Percentiles rank a stretch among this genome's conserved stretches.
Conservation (phyloP, 2,797 vertebrate species). For the Pachyuromys duprasi region DNA sequence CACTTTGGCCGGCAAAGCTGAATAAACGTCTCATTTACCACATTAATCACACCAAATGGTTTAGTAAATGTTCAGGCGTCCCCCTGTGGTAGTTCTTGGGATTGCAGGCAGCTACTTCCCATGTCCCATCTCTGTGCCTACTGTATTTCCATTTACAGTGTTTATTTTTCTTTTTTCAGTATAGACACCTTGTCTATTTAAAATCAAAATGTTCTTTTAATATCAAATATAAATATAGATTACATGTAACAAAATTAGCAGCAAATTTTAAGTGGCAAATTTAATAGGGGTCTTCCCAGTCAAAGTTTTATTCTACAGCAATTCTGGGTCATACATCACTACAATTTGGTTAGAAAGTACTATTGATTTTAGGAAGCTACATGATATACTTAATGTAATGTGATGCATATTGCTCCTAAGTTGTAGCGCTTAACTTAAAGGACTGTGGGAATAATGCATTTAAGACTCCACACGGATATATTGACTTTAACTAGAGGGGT, state of each 20-base stretch:
- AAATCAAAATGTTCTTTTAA: slow-evolving; percentile 34
- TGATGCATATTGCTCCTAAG: not conserved
- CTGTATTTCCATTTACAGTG: not conserved
- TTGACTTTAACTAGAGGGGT: not conserved
- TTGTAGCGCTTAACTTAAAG: not conserved
- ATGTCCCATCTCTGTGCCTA: fast-evolving
- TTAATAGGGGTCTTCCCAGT: not conserved
- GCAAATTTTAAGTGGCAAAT: slow-evolving; percentile 1
- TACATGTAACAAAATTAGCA: not conserved
- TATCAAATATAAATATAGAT: not conserved
- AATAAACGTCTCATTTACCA: not conserved
- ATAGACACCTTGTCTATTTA: not conserved
- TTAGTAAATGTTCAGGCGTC: not conserved
- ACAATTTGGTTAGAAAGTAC: not conserved
- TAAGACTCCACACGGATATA: not conserved
- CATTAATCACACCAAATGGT: fast-evolving
- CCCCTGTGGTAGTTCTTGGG: slow-evolving; percentile 4
- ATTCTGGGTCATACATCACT: not conserved
- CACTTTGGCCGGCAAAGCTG: not conserved
- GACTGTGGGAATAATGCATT: not conserved
- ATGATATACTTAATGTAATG: not conserved
- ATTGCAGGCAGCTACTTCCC: not conserved
- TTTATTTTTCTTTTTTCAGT: slow-evolving; percentile 33
- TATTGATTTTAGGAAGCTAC: not conserved
- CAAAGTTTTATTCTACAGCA: not conserved